These are phyloP conservation scores for Meriones unguiculatus DNA, from an alignment of 2,113 vertebrate species.

Conservation along the genomic window DNA sequence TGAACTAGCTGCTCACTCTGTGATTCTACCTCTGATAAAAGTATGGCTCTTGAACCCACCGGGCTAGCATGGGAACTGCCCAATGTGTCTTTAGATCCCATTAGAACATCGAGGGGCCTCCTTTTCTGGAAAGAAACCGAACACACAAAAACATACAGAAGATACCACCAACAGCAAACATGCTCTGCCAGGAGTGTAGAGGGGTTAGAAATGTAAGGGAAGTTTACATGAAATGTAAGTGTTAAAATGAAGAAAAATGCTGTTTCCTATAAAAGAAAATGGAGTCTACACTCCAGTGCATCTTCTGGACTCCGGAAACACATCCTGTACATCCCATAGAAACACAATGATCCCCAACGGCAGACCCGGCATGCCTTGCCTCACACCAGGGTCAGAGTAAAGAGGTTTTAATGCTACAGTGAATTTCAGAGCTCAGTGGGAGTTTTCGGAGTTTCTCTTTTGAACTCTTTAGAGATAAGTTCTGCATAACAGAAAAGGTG, in stretches of 20 bases:
- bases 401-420: neutral
- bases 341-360: neutral
- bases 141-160: neutral
- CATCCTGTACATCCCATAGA: neutral
- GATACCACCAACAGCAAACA: neutral
- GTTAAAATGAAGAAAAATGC: neutral
- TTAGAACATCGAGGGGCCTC: fast-evolving
- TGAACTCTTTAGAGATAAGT: neutral
- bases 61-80: neutral
- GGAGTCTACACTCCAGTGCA: neutral
- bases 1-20: neutral
- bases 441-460: neutral
- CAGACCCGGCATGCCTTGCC: too few species aligned
- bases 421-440: neutral
- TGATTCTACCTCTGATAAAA: neutral
- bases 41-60: neutral
- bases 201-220: neutral
- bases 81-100: too few species aligned
- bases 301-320: neutral
- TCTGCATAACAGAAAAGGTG: neutral
- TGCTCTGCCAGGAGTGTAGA: neutral
- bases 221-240: neutral
- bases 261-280: neutral
- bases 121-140: neutral
- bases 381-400: neutral